phyloP scores from a whole-genome alignment of 1,140 invertebrate genomes.

The Thaumetopoea pityocampa region DNA sequence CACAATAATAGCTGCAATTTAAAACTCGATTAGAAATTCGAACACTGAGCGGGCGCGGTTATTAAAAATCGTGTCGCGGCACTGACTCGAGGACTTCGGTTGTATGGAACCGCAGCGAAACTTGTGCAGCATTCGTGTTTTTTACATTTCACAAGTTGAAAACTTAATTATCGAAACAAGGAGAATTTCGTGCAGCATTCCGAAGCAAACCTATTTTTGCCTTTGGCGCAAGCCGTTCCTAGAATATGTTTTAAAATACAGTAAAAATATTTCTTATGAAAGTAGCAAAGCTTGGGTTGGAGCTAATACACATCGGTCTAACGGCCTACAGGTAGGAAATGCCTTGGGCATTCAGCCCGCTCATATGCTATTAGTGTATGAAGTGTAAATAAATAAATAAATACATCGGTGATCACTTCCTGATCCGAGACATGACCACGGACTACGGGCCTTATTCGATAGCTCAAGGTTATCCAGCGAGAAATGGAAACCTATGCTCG shows the following conservation, averaged over 20 bases:
- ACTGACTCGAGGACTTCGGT: constrained; percentile 22
- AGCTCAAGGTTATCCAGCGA: too few species aligned
- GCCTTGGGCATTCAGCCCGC: too few species aligned
- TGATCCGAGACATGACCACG: too few species aligned
- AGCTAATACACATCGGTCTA: too few species aligned
- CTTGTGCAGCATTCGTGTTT: constrained; percentile 22
- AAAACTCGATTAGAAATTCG: constrained; percentile 74
- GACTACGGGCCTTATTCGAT: too few species aligned
- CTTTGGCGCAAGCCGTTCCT: constrained; percentile 1
- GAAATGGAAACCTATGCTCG: too few species aligned
- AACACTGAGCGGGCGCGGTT: constrained; percentile 50
- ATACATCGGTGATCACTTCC: too few species aligned
- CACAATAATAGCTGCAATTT: constrained; percentile 73
- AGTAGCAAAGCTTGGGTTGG: too few species aligned
- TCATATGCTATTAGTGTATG: too few species aligned
- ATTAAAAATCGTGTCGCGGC: constrained; percentile 51
- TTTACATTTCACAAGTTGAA: constrained; percentile 15
- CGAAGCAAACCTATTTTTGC: constrained; percentile 2
- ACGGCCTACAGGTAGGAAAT: too few species aligned
- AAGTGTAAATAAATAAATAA: too few species aligned
- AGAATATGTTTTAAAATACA: background rate
- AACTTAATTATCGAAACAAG: constrained; percentile 18
- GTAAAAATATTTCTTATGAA: too few species aligned
- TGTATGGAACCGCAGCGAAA: constrained; percentile 24
- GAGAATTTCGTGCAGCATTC: constrained; percentile 1